Conservation (phyloP, 2,888 invertebrate genomes). For the Cristatella mucedo region DNA sequence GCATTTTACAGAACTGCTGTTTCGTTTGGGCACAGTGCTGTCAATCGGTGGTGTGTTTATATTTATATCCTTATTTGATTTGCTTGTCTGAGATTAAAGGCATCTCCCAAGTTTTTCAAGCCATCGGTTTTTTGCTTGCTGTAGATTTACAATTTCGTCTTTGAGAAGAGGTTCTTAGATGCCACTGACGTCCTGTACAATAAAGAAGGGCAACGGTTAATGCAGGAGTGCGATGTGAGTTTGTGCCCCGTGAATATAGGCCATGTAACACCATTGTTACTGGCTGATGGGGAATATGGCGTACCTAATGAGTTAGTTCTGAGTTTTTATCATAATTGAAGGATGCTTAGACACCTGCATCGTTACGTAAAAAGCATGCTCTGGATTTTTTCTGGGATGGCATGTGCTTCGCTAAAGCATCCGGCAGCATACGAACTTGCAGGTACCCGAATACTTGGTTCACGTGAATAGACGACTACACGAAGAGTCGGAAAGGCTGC, state of each 20-base stretch:
- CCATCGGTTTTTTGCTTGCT: slow-evolving; percentile 10
- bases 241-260: too few relatives aligned
- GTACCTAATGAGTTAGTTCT: too few relatives aligned
- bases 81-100: slow-evolving; percentile 40
- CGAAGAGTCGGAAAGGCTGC: slow-evolving; percentile 79
- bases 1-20: too few relatives aligned
- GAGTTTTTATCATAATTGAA: too few relatives aligned
- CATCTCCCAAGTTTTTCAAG: not conserved
- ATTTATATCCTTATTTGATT: not conserved
- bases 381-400: too few relatives aligned
- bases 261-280: too few relatives aligned
- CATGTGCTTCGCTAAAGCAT: too few relatives aligned
- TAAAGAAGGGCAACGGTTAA: slow-evolving; percentile 76
- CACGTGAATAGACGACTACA: slow-evolving; percentile 86
- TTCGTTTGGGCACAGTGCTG: too few relatives aligned
- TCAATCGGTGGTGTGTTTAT: too few relatives aligned
- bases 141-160: slow-evolving; percentile 36
- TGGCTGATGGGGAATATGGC: too few relatives aligned
- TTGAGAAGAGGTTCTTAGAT: slow-evolving; percentile 56
- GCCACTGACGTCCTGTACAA: slow-evolving; percentile 85
- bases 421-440: slow-evolving; percentile 13
- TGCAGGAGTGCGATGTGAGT: slow-evolving; percentile 68
- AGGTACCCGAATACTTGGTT: slow-evolving; percentile 72
- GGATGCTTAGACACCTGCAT: too few relatives aligned
- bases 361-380: too few relatives aligned